A percentile compares a stretch with the other conserved stretches of the same genome.
Conservation (phyloP, 2,797 vertebrate genomes). For the Hyperoplus lanceolatus region DNA sequence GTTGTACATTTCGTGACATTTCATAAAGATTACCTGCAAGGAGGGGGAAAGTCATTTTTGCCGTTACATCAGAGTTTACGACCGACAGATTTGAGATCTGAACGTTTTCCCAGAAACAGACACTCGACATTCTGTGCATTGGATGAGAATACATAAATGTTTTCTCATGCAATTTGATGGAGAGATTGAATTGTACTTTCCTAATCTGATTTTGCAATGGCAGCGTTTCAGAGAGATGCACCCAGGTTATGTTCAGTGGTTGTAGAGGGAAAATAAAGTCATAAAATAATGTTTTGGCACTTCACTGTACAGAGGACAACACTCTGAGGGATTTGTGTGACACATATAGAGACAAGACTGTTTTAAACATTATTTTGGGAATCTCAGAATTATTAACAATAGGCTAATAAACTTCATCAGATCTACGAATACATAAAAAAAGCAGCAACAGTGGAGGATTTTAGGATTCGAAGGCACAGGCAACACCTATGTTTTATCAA, state of each 20-base stretch:
- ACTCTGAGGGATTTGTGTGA: too few species aligned
- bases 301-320: neutral
- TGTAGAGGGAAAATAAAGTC: neutral
- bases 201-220: conserved; percentile 50
- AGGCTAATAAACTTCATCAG: too few species aligned
- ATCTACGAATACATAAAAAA: too few species aligned
- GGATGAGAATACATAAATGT: conserved; percentile 34
- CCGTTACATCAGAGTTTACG: neutral
- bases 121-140: conserved; percentile 13
- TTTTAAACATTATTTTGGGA: neutral
- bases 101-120: conserved; percentile 11
- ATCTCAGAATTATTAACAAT: neutral
- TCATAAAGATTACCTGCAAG: conserved; percentile 55
- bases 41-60: conserved; percentile 4
- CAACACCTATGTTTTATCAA: neutral
- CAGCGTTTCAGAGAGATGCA: conserved; percentile 3
- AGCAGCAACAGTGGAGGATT: neutral
- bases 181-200: conserved; percentile 16
- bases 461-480: neutral
- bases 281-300: neutral
- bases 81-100: conserved; percentile 52
- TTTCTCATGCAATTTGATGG: conserved; percentile 30
- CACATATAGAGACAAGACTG: too few species aligned
- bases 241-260: neutral
- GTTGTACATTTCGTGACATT: conserved; percentile 40